Evolutionary conservation across 92 coral and sea anemone genomes (phyloP).

Genomic region (Porites cylindrica): DNA sequence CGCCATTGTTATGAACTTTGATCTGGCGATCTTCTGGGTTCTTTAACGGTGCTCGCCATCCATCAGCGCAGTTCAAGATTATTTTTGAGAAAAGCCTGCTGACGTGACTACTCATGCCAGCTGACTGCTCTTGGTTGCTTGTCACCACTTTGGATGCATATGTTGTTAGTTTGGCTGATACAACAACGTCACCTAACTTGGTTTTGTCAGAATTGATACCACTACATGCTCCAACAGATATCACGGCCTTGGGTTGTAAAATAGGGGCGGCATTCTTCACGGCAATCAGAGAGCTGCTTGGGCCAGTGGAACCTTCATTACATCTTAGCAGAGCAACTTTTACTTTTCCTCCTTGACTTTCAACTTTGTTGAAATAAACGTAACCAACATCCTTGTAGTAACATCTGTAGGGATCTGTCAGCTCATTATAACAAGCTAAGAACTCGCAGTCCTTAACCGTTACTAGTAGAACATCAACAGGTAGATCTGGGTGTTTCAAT

Average conservation of each 20-base stretch:
- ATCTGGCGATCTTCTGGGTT: neutral
- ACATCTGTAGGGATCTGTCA: neutral
- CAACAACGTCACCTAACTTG: too few species aligned
- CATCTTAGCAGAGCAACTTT: neutral
- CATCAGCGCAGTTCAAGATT: neutral
- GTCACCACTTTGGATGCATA: too few species aligned
- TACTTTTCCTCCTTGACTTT: neutral
- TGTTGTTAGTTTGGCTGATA: too few species aligned
- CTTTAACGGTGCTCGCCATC: neutral
- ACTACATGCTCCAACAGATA: too few species aligned
- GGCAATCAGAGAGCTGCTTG: too few species aligned
- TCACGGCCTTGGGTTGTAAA: too few species aligned
- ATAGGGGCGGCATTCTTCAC: too few species aligned
- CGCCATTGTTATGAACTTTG: neutral
- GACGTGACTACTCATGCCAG: neutral
- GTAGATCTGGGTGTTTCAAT: neutral
- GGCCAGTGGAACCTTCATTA: neutral
- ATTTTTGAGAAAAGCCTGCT: neutral
- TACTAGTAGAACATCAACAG: neutral
- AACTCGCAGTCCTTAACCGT: conserved; percentile 1
- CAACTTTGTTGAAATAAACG: neutral
- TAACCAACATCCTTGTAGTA: neutral
- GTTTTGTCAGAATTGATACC: too few species aligned
- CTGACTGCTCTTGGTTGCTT: neutral
- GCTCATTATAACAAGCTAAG: neutral